These are phyloP conservation scores for Pelobates fuscus DNA, from an alignment of 2,113 vertebrate species.

Conservation along the genomic window DNA sequence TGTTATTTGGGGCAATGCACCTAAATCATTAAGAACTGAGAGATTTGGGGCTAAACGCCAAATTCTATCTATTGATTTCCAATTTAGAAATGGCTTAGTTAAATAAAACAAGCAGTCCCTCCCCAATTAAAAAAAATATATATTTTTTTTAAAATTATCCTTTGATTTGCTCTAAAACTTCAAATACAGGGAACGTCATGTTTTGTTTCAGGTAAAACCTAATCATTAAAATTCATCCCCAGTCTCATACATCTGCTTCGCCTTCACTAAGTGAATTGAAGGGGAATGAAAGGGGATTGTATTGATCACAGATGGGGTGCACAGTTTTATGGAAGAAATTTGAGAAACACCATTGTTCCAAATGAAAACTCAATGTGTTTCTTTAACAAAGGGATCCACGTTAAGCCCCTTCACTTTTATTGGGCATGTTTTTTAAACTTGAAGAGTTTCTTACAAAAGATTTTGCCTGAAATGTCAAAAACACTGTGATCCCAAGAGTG, in stretches of 20 bases:
- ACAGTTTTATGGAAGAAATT: slow-evolving; percentile 89
- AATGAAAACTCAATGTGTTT: slow-evolving; percentile 96
- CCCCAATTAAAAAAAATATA: too few relatives aligned
- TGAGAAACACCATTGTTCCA: slow-evolving; percentile 97
- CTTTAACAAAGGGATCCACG: slow-evolving; percentile 83
- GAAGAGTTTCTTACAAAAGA: slow-evolving; percentile 89
- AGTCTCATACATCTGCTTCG: slow-evolving; percentile 90
- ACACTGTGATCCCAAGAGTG: slow-evolving; percentile 74
- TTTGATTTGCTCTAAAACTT: slow-evolving; percentile 59
- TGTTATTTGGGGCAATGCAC: too few relatives aligned
- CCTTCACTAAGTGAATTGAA: slow-evolving; percentile 81
- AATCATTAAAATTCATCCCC: slow-evolving; percentile 89
- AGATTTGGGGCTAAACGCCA: too few relatives aligned
- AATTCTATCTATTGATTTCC: too few relatives aligned
- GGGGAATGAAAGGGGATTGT: slow-evolving; percentile 85
- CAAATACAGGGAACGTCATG: slow-evolving; percentile 65
- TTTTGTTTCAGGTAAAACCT: slow-evolving; percentile 76
- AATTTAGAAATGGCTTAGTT: too few relatives aligned
- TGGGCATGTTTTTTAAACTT: slow-evolving; percentile 96
- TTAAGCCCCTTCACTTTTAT: slow-evolving; percentile 90
- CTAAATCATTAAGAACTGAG: too few relatives aligned
- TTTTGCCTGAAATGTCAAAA: slow-evolving; percentile 86
- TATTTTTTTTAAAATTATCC: not conserved
- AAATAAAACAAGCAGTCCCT: too few relatives aligned
- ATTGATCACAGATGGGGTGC: slow-evolving; percentile 98